phyloP scores from a whole-genome alignment of 2,888 invertebrate genomes.

The Nycteola revayana region DNA sequence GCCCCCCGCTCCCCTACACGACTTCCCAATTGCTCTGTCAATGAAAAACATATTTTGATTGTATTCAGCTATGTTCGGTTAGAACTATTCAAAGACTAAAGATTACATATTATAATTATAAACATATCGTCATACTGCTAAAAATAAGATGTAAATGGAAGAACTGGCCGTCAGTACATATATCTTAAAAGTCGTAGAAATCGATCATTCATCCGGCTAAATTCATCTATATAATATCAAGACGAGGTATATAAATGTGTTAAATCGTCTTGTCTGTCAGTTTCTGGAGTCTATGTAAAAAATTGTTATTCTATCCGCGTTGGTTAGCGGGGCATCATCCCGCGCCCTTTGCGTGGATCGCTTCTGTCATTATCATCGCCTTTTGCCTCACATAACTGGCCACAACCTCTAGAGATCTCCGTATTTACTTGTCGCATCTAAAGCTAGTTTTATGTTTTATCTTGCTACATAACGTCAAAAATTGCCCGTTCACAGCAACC shows the following conservation, averaged over 20 bases:
- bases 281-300: slow-evolving; percentile 33
- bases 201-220: slow-evolving; percentile 8
- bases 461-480: too few species aligned
- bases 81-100: too few species aligned
- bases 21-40: too few species aligned
- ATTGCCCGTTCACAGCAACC: too few species aligned
- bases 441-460: slow-evolving; percentile 38
- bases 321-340: slow-evolving; percentile 53
- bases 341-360: slow-evolving; percentile 72
- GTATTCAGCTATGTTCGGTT: too few species aligned
- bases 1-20: too few species aligned
- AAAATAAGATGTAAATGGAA: slow-evolving; percentile 7
- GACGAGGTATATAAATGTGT: slow-evolving; percentile 15
- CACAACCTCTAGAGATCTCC: slow-evolving; percentile 53
- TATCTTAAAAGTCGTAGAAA: slow-evolving; percentile 9
- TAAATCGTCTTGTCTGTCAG: slow-evolving; percentile 36
- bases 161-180: slow-evolving; percentile 8
- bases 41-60: too few species aligned
- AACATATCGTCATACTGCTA: too few species aligned
- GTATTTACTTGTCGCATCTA: slow-evolving; percentile 46
- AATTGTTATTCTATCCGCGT: slow-evolving; percentile 67
- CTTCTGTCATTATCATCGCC: slow-evolving; percentile 77
- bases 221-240: slow-evolving; percentile 8
- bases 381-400: slow-evolving; percentile 74
- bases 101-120: too few species aligned